Evolutionary conservation across 2,888 invertebrate species (phyloP).

Genomic region (Hydropsyche betteni): DNA sequence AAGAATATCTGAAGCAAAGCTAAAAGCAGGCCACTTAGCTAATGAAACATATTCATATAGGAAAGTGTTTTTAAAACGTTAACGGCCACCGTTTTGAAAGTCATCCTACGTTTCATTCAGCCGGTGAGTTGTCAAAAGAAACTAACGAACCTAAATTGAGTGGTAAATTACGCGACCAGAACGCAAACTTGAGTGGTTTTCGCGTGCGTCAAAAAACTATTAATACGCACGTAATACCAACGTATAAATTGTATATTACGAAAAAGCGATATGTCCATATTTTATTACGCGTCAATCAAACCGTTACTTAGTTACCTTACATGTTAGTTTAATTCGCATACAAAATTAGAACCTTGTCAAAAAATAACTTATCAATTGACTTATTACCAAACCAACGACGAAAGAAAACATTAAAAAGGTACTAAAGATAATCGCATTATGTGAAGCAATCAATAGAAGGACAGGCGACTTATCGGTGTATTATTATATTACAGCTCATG

Average conservation of each 20-base stretch:
- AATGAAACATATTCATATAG: slow-evolving; percentile 68
- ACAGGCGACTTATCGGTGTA: neutral
- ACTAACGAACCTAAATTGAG: slow-evolving; percentile 48
- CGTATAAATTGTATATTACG: too few relatives aligned
- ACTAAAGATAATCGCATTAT: neutral
- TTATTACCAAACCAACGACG: too few relatives aligned
- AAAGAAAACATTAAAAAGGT: neutral
- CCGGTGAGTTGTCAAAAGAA: slow-evolving; percentile 47
- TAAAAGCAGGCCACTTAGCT: slow-evolving; percentile 69
- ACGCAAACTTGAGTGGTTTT: slow-evolving; percentile 34
- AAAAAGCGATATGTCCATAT: too few relatives aligned
- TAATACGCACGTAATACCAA: neutral
- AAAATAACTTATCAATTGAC: too few relatives aligned
- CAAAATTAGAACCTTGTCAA: too few relatives aligned
- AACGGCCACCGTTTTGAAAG: slow-evolving; percentile 42
- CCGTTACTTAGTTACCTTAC: too few relatives aligned
- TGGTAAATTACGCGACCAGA: slow-evolving; percentile 43
- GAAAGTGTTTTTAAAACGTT: slow-evolving; percentile 53
- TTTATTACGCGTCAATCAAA: too few relatives aligned
- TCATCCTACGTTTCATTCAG: slow-evolving; percentile 41
- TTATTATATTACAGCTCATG: too few relatives aligned
- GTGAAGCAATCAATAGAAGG: neutral
- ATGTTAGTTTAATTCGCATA: too few relatives aligned
- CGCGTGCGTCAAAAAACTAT: slow-evolving; percentile 9
- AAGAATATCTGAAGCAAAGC: slow-evolving; percentile 56